Evolutionary conservation across 2,797 vertebrate species (phyloP), one percentile per base, ranked within the genome.

Genomic region (Lagocephalus sceleratus): DNA sequence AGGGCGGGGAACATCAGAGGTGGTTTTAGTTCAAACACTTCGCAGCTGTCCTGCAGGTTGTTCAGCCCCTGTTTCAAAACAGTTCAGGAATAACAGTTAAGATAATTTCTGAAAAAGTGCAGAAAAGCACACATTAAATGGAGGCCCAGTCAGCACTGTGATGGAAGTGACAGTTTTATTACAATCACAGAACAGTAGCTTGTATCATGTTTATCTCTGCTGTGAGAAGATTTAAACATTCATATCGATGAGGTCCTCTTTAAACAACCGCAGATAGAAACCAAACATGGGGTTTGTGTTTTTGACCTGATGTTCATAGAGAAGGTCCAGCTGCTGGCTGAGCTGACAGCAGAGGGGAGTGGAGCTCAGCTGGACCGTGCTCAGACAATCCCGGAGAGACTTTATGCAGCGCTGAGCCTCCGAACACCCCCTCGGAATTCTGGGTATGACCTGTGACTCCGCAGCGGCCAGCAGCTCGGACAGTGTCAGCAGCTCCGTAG

Each of bases 301-400:
- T 61, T 68, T 10, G 84, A 97, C 95, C 94, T 94, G 91, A 45
- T 89, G 90, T 58, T 80, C 87, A 60, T 41, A 66, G 29, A 78
- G 66, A 40, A 88, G 78, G 62, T 87, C 84, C 32, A 90, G 81
- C 20, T 84, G 82, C 23, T 84, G 76, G 54, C 73, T 87, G 61
- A 94, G 79, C 14, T 73, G 84, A 51, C 68, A 82, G 66, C 76
- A 84, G 59, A 80, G 89, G 2, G 80, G 89, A 51, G 68, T 66
- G 39, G 86, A 62, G 20, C 79, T 60, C 22, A 56, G 80, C 66
- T 87, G 91, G 3, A 78, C 79, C 2, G 56, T 76, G 2, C 80
- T 75, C 16, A 95, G 78, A 69, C 84, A 87, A 0, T 71, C 70
- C 43, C 87, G 88, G 20, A 96, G 76, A 66, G 76, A 74, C 47